These are phyloP conservation scores for Microctonus brassicae DNA, from an alignment of 2,888 invertebrate genomes.

Conservation along the genomic window DNA sequence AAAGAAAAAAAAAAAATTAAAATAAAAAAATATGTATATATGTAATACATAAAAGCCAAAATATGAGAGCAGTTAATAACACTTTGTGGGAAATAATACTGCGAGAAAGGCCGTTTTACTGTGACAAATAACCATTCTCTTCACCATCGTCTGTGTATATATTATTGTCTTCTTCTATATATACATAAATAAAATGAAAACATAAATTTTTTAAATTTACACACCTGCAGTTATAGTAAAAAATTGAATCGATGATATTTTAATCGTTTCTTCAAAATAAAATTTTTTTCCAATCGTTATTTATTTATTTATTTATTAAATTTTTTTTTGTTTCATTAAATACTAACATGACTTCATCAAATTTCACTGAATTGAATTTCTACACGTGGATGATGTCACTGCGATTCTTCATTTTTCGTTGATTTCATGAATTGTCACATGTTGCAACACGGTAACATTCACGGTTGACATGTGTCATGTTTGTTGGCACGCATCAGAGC, in stretches of 20 bases:
- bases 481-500: conserved; percentile 60
- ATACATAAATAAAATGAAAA: conserved; percentile 17
- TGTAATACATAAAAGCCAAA: conserved; percentile 58
- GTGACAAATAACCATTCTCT: conserved; percentile 67
- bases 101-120: conserved; percentile 68
- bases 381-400: conserved; percentile 15
- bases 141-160: conserved; percentile 40
- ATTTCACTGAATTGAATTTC: conserved; percentile 32
- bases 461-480: conserved; percentile 65
- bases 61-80: conserved; percentile 70
- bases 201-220: conserved; percentile 36
- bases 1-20: conserved; percentile 1
- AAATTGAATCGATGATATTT: neutral
- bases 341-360: conserved; percentile 6
- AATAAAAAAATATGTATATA: neutral
- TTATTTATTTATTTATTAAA: neutral
- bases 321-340: neutral
- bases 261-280: neutral
- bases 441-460: conserved; percentile 55
- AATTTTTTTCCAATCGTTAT: no score
- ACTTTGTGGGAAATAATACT: conserved; percentile 70
- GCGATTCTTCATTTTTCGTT: neutral
- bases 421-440: conserved; percentile 10
- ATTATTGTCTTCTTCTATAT: conserved; percentile 20
- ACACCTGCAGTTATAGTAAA: neutral